These are phyloP conservation scores for Zaprionus taronus DNA, from an alignment of 1,140 invertebrate species.

Conservation along the genomic window DNA sequence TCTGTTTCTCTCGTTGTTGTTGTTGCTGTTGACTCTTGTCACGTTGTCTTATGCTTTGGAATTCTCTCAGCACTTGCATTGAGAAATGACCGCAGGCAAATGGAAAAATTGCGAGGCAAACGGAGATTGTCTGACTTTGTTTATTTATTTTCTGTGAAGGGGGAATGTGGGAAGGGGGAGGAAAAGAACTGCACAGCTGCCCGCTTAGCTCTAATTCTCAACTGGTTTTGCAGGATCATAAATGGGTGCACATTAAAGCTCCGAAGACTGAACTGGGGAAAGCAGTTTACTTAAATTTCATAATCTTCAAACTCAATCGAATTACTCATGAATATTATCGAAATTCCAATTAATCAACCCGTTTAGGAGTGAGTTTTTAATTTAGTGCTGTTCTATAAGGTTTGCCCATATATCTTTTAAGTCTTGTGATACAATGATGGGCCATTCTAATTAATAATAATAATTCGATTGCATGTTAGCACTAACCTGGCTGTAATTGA, in stretches of 20 bases:
- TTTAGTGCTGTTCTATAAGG: conserved; percentile 38
- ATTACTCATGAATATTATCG: conserved; percentile 13
- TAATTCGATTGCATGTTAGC: conserved; percentile 72
- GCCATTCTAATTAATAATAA: conserved; percentile 70
- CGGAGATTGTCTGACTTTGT: background rate
- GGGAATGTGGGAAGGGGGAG: too few species aligned
- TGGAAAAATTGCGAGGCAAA: conserved; percentile 25
- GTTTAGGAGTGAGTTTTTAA: conserved; percentile 12
- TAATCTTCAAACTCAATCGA: background rate
- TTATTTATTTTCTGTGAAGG: background rate
- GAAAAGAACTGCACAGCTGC: background rate
- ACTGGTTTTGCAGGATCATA: conserved; percentile 9
- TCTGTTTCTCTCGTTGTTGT: background rate
- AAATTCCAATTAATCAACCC: conserved; percentile 22
- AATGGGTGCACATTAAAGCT: background rate
- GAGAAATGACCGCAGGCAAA: conserved; percentile 23
- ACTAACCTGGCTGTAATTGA: conserved; percentile 59
- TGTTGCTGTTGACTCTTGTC: conserved; percentile 22
- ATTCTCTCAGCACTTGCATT: conserved; percentile 8
- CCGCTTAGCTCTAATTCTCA: background rate
- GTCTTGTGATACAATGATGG: conserved; percentile 78
- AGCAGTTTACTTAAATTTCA: conserved; percentile 1
- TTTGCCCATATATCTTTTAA: conserved; percentile 61
- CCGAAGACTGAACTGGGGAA: background rate
- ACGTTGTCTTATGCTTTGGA: conserved; percentile 24